Percentiles rank a stretch among this genome's conserved stretches.
Evolutionary conservation across 2,113 vertebrate genomes (phyloP).

Genomic region (Psittacula cyanocephala): DNA sequence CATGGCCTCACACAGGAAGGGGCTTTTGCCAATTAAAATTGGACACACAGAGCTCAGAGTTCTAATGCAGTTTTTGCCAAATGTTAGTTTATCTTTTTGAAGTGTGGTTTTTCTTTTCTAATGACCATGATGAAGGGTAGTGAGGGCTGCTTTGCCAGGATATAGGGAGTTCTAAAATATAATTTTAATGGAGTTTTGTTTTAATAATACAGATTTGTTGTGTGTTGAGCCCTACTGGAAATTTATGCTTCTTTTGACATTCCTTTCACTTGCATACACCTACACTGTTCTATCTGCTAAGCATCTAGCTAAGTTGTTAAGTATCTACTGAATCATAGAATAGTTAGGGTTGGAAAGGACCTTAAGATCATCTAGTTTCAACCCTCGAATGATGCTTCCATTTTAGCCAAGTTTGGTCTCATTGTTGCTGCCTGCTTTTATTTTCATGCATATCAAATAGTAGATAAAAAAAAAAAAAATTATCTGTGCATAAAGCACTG

Average conservation of each 20-base stretch:
- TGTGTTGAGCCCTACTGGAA: background rate
- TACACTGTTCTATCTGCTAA: background rate
- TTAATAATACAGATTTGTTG: background rate
- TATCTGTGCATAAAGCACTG: fast-evolving
- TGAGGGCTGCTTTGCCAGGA: fast-evolving
- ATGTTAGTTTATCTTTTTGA: background rate
- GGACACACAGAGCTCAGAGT: background rate
- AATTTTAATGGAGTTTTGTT: background rate
- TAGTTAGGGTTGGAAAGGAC: background rate
- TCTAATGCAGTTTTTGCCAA: background rate
- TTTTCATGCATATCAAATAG: fast-evolving
- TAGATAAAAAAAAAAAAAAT: background rate
- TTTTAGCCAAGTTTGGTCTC: background rate
- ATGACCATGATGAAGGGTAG: background rate
- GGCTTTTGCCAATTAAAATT: constrained; percentile 7
- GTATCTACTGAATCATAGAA: background rate
- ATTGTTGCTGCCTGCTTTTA: background rate
- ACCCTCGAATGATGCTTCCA: background rate
- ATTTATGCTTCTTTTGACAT: background rate
- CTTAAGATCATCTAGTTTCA: background rate
- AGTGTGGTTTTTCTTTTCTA: background rate
- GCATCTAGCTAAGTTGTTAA: background rate
- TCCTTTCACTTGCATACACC: background rate
- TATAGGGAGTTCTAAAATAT: background rate
- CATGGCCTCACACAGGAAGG: background rate